These are phyloP conservation scores for Rhagoletis pomonella DNA, from an alignment of 1,140 invertebrate species.

Conservation along the genomic window DNA sequence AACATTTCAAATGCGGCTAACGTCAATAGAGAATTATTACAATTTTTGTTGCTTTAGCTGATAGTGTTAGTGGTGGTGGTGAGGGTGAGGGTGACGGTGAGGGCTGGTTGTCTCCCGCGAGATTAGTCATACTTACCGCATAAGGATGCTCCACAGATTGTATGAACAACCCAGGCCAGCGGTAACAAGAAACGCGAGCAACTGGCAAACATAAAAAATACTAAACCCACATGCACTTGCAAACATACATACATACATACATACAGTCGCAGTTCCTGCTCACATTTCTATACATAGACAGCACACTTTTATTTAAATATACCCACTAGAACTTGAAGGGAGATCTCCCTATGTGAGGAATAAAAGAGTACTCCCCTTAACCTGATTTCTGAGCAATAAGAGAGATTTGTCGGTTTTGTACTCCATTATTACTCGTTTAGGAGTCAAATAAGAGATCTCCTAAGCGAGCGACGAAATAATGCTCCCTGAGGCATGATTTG, in stretches of 20 bases:
- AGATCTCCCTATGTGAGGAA: no score
- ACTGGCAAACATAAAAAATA: background rate
- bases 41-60: background rate
- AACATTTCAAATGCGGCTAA: conserved; percentile 1
- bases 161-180: background rate
- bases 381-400: no score
- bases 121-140: conserved; percentile 53
- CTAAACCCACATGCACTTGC: background rate
- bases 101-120: conserved; percentile 1
- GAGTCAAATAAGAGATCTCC: no score
- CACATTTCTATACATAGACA: no score
- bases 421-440: no score
- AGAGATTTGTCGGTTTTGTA: no score
- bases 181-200: background rate
- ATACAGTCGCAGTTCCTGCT: background rate
- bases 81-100: background rate
- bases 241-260: background rate
- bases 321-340: no score
- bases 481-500: no score
- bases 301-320: no score
- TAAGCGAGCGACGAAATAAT: no score
- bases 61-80: background rate
- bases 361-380: no score
- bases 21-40: conserved; percentile 25
- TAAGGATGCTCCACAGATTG: conserved; percentile 42